Percentiles rank a stretch among this genome's conserved stretches.
Evolutionary conservation across 2,888 invertebrate species (phyloP).

Genomic region (Limnephilus marmoratus): DNA sequence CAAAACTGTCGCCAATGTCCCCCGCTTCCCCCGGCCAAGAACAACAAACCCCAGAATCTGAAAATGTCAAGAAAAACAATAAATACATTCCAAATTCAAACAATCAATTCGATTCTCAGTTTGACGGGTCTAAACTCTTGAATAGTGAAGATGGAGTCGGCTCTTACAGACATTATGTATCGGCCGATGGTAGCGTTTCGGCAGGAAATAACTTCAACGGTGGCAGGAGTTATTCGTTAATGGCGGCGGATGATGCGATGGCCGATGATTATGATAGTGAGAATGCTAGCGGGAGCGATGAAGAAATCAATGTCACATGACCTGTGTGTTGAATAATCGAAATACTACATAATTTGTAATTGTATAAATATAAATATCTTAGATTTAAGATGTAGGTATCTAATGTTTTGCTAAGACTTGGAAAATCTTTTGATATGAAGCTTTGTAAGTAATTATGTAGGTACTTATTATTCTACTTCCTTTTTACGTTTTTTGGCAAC

Average conservation of each 20-base stretch:
- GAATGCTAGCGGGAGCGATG: constrained; percentile 83
- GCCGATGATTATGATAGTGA: constrained; percentile 74
- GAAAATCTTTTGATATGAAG: background rate
- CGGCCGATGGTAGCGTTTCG: constrained; percentile 38
- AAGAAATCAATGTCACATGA: constrained; percentile 94
- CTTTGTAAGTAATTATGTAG: background rate
- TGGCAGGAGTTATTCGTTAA: constrained; percentile 61
- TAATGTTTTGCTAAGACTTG: background rate
- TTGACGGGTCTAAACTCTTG: constrained; percentile 40
- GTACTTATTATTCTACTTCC: background rate
- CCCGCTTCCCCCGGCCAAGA: constrained; percentile 72
- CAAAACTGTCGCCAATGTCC: constrained; percentile 80
- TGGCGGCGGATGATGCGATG: constrained; percentile 72
- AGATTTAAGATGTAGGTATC: background rate
- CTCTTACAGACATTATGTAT: constrained; percentile 50
- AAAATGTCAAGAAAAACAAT: constrained; percentile 69
- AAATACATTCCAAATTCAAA: constrained; percentile 67
- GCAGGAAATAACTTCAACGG: constrained; percentile 30
- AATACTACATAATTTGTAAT: background rate
- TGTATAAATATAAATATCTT: constrained; percentile 6
- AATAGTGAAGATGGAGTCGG: constrained; percentile 17
- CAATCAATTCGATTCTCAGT: constrained; percentile 69
- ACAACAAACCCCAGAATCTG: constrained; percentile 69
- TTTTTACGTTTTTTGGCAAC: background rate
- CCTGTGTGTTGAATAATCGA: constrained; percentile 70